Percentiles rank a stretch among this genome's conserved stretches.
Evolutionary conservation across 2,113 vertebrate genomes (phyloP).

Genomic region (Urocynchramus pylzowi): DNA sequence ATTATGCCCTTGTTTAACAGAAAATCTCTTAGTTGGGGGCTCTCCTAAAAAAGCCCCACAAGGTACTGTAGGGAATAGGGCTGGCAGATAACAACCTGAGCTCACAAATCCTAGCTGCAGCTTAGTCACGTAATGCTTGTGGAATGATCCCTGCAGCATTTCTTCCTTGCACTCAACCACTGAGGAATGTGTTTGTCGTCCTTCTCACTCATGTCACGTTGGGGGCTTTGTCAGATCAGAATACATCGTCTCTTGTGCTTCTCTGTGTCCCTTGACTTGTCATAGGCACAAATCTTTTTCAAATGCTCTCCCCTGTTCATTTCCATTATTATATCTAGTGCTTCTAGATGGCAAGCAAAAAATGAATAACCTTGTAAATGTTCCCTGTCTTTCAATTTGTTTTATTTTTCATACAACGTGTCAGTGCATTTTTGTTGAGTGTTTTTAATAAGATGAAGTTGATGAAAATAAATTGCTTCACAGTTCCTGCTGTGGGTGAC

Average conservation of each 20-base stretch:
- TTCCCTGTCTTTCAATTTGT: slow-evolving; percentile 55
- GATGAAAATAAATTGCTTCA: slow-evolving; percentile 64
- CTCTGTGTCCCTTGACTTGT: not conserved
- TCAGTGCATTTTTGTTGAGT: slow-evolving; percentile 48
- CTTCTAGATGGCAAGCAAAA: slow-evolving; percentile 45
- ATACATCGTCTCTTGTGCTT: not conserved
- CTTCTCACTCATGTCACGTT: slow-evolving; percentile 4
- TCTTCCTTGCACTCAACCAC: not conserved
- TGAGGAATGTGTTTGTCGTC: not conserved
- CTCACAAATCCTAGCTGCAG: not conserved
- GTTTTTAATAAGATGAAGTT: slow-evolving; percentile 59
- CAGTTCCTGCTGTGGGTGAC: slow-evolving; percentile 59
- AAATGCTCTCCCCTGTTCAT: slow-evolving; percentile 36
- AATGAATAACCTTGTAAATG: slow-evolving; percentile 56
- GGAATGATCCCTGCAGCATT: not conserved
- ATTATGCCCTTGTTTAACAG: not conserved
- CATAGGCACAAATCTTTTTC: slow-evolving; percentile 43
- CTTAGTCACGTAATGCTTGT: not conserved
- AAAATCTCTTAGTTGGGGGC: not conserved
- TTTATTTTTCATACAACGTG: slow-evolving; percentile 37
- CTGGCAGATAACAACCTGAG: not conserved
- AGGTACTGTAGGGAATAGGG: not conserved
- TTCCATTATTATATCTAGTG: slow-evolving; percentile 54
- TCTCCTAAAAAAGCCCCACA: not conserved
- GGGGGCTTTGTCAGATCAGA: slow-evolving; percentile 36